Conservation (phyloP, 1,140 invertebrate genomes). For the Drosophila baimaii region DNA sequence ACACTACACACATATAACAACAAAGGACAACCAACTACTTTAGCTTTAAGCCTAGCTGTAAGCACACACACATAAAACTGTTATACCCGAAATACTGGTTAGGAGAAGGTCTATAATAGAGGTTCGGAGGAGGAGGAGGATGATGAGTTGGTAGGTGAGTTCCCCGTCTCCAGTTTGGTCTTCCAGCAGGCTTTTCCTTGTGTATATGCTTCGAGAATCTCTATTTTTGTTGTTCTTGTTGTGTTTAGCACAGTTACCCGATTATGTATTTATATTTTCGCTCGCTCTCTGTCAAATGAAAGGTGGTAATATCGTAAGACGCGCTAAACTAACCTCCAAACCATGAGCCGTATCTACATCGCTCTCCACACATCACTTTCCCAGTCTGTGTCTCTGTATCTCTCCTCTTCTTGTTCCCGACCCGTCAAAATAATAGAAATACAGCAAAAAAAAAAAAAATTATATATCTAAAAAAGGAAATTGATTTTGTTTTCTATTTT, state of each 20-base stretch:
- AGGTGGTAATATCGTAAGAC: conserved; percentile 82
- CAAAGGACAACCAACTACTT: conserved; percentile 26
- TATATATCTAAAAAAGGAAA: conserved; percentile 14
- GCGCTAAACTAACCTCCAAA: conserved; percentile 76
- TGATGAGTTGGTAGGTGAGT: conserved; percentile 45
- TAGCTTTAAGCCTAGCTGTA: conserved; percentile 43
- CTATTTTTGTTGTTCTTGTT: conserved; percentile 83
- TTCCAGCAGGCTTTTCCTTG: conserved; percentile 65
- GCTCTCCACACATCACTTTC: conserved; percentile 38
- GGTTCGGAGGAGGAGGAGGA: conserved; percentile 26
- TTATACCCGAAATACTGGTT: conserved; percentile 28
- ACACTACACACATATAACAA: conserved; percentile 34
- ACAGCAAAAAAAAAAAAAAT: conserved; percentile 20
- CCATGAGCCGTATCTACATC: conserved; percentile 54
- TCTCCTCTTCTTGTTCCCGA: conserved; percentile 20
- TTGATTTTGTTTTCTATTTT: conserved; percentile 49
- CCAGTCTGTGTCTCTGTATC: conserved; percentile 25
- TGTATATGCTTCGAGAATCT: conserved; percentile 83
- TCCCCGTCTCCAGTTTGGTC: conserved; percentile 40
- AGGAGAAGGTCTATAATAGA: conserved; percentile 30
- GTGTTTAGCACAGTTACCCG: conserved; percentile 69
- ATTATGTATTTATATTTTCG: conserved; percentile 34
- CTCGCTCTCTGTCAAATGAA: conserved; percentile 41
- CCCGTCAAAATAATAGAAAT: conserved; percentile 30
- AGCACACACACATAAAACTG: conserved; percentile 32